Percentiles rank a stretch among this genome's conserved stretches.
Conservation (phyloP, 1,140 invertebrate genomes). For the Tachypleus tridentatus region DNA sequence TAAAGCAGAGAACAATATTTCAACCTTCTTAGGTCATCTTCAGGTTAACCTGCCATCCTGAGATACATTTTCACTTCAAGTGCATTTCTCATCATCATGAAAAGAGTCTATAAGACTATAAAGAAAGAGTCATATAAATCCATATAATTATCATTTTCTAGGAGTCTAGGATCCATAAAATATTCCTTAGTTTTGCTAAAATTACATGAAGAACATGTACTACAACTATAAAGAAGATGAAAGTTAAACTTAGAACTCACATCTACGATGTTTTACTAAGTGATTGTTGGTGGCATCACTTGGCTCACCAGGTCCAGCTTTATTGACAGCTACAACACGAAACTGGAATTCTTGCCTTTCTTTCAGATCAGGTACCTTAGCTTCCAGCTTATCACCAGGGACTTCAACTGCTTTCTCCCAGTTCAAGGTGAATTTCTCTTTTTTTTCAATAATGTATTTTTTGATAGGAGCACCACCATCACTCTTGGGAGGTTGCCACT, state of each 20-base stretch:
- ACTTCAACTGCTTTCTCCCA: conserved; percentile 70
- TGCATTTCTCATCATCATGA: too few species aligned
- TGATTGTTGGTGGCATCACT: conserved; percentile 87
- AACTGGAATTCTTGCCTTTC: conserved; percentile 92
- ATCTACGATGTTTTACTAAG: conserved; percentile 72
- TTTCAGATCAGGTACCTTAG: conserved; percentile 71
- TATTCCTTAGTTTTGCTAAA: not conserved
- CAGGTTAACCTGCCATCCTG: too few species aligned
- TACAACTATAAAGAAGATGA: conserved; percentile 1
- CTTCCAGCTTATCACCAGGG: conserved; percentile 58
- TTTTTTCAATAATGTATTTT: conserved; percentile 97
- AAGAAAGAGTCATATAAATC: too few species aligned
- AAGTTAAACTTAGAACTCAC: conserved; percentile 44
- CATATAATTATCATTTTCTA: too few species aligned
- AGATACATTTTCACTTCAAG: too few species aligned
- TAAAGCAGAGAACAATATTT: too few species aligned
- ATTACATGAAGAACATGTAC: not conserved
- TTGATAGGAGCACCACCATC: conserved; percentile 93
- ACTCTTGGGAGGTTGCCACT: conserved; percentile 79
- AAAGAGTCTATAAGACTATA: too few species aligned
- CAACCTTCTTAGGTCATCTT: too few species aligned
- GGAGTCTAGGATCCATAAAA: too few species aligned
- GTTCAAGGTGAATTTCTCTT: conserved; percentile 63
- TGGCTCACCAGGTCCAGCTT: conserved; percentile 80
- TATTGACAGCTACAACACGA: conserved; percentile 90